These are phyloP conservation scores for Acutogordius australiensis DNA, from an alignment of 2,888 invertebrate species.

Conservation along the genomic window DNA sequence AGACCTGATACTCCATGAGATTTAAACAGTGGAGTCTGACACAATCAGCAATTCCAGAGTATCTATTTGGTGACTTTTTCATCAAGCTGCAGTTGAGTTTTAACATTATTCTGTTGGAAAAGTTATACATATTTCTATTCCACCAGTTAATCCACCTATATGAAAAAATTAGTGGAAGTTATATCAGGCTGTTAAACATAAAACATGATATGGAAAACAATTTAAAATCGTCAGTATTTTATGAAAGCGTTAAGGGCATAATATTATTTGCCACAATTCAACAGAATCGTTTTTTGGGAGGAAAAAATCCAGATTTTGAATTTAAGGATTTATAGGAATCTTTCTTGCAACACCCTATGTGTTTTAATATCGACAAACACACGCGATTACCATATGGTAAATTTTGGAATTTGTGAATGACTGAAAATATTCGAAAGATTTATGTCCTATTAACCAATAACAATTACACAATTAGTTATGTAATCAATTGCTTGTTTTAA, in stretches of 20 bases:
- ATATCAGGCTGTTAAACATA: background rate
- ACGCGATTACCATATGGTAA: too few relatives aligned
- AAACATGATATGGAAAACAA: background rate
- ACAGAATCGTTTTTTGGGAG: slow-evolving; percentile 39
- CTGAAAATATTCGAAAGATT: too few relatives aligned
- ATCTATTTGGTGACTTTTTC: slow-evolving; percentile 46
- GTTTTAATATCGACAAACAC: too few relatives aligned
- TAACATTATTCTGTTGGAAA: slow-evolving; percentile 96
- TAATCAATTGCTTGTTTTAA: too few relatives aligned
- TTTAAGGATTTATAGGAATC: too few relatives aligned
- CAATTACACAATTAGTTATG: too few relatives aligned
- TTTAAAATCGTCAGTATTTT: background rate
- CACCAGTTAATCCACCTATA: slow-evolving; percentile 68
- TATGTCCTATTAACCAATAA: too few relatives aligned
- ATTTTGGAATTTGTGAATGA: too few relatives aligned
- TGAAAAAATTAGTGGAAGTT: slow-evolving; percentile 13
- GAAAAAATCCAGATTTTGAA: slow-evolving; percentile 16
- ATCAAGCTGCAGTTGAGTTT: slow-evolving; percentile 88
- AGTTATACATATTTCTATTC: slow-evolving; percentile 93
- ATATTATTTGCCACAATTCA: slow-evolving; percentile 52
- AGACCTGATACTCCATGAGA: slow-evolving; percentile 60
- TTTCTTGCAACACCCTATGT: too few relatives aligned
- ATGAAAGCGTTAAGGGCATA: background rate
- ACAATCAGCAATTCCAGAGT: slow-evolving; percentile 59
- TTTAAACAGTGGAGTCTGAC: slow-evolving; percentile 64